Evolutionary conservation across 1,140 invertebrate genomes (phyloP).

Genomic region (Hestina assimilis): DNA sequence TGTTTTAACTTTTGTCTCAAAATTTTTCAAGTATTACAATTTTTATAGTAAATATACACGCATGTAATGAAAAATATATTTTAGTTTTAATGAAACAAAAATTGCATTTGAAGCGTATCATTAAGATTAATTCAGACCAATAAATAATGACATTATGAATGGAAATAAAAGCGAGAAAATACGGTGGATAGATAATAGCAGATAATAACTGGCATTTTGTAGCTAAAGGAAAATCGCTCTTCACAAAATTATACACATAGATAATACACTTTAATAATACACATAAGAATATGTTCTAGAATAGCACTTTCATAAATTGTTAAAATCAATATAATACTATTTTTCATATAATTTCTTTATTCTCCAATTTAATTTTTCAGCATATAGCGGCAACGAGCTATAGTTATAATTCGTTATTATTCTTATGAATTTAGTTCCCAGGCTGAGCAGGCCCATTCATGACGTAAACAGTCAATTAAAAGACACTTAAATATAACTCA

Average conservation of each 20-base stretch:
- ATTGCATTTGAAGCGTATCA: neutral
- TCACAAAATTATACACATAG: neutral
- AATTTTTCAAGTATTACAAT: no score
- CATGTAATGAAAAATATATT: no score
- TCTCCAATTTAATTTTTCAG: no score
- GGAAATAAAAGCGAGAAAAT: conserved; percentile 1
- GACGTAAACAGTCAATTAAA: no score
- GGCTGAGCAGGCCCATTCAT: no score
- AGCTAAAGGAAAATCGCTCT: neutral
- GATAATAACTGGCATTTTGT: conserved; percentile 33
- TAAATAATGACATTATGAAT: neutral
- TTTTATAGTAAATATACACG: no score
- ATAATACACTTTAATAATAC: neutral
- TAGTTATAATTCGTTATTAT: no score
- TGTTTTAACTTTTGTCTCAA: no score
- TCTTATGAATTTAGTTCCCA: no score
- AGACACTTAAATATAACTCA: no score
- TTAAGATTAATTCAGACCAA: neutral
- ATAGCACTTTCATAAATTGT: neutral
- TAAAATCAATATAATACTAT: neutral
- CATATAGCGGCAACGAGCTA: no score
- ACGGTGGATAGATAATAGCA: conserved; percentile 24
- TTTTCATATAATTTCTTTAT: neutral
- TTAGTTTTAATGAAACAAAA: neutral
- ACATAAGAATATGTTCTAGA: neutral